phyloP scores from a whole-genome alignment of 2,797 vertebrate species.

The Sebastes kiyomatsui region DNA sequence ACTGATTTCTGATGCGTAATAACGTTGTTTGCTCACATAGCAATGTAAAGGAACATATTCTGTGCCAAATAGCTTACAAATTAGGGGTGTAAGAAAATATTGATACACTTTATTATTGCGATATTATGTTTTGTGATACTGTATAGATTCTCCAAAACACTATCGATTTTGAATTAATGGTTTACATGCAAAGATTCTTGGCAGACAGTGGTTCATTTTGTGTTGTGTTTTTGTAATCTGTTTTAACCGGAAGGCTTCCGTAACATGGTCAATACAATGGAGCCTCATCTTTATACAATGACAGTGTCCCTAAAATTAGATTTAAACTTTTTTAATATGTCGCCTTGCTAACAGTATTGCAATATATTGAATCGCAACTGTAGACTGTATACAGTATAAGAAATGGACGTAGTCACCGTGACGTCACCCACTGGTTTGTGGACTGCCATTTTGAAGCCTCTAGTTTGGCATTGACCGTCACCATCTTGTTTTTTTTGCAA shows the following conservation, averaged over 20 bases:
- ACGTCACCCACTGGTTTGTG: too few species aligned
- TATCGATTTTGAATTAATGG: not conserved
- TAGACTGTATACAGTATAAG: too few species aligned
- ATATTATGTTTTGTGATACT: not conserved
- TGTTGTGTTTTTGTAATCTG: not conserved
- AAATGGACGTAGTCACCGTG: too few species aligned
- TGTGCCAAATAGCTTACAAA: not conserved
- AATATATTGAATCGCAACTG: not conserved
- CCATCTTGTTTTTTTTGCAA: too few species aligned
- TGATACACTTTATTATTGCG: not conserved
- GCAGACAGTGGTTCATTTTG: not conserved
- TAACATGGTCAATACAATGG: not conserved
- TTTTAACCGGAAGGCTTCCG: not conserved
- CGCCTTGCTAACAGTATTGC: too few species aligned
- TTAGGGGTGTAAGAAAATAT: not conserved
- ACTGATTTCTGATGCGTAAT: not conserved
- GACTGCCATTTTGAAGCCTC: too few species aligned
- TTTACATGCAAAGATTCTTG: not conserved
- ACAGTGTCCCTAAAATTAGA: not conserved
- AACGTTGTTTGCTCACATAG: not conserved
- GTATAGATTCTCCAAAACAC: not conserved
- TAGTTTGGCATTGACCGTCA: rapidly evolving
- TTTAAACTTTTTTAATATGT: not conserved
- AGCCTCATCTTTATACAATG: not conserved
- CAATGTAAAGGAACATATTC: not conserved